Percentiles rank a stretch among this genome's conserved stretches.
Evolutionary conservation across 1,140 invertebrate genomes (phyloP).

Genomic region (Aphis gossypii): DNA sequence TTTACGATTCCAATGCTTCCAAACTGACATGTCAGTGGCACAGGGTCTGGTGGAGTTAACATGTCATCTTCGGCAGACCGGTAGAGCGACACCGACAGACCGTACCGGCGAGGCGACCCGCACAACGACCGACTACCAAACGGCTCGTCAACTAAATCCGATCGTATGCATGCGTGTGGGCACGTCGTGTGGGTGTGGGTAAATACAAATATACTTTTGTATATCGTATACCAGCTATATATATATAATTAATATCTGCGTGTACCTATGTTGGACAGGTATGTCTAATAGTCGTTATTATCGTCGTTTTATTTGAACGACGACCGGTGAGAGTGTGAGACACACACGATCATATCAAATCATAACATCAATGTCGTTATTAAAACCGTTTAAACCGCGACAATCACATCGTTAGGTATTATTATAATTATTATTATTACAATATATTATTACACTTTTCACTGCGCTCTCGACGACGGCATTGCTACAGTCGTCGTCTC

Average conservation of each 20-base stretch:
- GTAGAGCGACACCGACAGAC: not conserved
- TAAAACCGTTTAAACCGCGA: not conserved
- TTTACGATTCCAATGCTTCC: slow-evolving; percentile 47
- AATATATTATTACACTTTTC: not conserved
- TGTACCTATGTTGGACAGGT: no score
- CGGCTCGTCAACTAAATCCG: not conserved
- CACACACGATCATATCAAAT: not conserved
- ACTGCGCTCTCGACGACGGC: not conserved
- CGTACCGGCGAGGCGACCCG: not conserved
- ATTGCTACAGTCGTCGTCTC: no score
- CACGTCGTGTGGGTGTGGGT: not conserved
- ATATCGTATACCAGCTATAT: no score
- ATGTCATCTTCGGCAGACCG: not conserved
- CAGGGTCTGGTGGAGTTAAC: not conserved
- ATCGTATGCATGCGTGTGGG: not conserved
- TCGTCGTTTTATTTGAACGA: not conserved
- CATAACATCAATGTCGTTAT: not conserved
- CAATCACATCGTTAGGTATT: not conserved
- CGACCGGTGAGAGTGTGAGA: not conserved
- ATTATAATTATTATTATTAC: not conserved
- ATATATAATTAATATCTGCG: not conserved
- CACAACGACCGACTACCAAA: no score
- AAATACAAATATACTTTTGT: not conserved
- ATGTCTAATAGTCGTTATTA: not conserved
- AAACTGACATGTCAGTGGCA: slow-evolving; percentile 42